Evolutionary conservation across 2,888 invertebrate species (phyloP).

Genomic region (Diaperis boleti): DNA sequence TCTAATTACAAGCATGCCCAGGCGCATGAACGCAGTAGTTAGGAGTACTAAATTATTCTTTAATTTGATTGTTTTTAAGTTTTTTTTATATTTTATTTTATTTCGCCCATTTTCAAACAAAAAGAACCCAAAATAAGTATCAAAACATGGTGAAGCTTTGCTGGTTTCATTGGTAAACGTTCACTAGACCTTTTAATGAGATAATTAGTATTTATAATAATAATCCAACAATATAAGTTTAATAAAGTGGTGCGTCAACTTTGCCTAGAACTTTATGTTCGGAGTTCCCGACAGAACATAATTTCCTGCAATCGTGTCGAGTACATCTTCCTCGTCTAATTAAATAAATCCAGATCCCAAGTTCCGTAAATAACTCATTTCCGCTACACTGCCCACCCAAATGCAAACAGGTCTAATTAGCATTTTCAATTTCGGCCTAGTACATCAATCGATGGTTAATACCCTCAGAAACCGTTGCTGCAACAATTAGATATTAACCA

Average conservation of each 20-base stretch:
- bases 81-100: not conserved
- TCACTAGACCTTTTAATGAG: no score
- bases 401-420: constrained; percentile 18
- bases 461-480: not conserved
- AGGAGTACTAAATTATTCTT: not conserved
- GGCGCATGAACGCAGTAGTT: not conserved
- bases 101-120: no score
- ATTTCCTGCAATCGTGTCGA: not conserved
- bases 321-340: not conserved
- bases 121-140: no score
- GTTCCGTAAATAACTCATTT: not conserved
- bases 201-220: not conserved
- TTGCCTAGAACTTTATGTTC: not conserved
- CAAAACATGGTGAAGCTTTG: no score
- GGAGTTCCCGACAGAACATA: no score
- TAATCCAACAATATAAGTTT: not conserved
- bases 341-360: not conserved
- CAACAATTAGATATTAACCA: not conserved
- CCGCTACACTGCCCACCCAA: not conserved
- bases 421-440: not conserved
- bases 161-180: no score
- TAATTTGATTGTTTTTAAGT: not conserved
- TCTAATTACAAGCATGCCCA: not conserved
- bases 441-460: not conserved
- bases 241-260: not conserved